Conservation (phyloP, 92 coral and sea anemone genomes). For the Bergia sp. region DNA sequence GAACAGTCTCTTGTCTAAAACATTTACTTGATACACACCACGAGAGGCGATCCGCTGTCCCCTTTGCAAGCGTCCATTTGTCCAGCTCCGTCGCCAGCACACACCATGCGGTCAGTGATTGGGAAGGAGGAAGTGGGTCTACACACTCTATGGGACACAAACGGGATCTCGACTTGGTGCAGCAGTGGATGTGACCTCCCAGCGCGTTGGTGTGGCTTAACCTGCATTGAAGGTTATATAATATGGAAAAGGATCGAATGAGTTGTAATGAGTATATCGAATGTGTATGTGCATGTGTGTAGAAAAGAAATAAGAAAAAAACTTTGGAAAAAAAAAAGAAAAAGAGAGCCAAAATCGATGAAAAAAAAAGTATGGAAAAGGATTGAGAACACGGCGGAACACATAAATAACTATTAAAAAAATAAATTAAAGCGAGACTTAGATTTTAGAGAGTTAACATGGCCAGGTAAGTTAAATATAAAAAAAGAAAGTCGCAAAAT, state of each 20-base stretch:
- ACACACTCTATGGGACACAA: constrained; percentile 70
- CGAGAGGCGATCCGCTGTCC: constrained; percentile 92
- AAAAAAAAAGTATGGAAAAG: no score
- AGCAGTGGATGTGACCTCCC: constrained; percentile 59
- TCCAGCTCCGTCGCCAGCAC: constrained; percentile 68
- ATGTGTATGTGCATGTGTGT: no score
- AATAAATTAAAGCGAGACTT: no score
- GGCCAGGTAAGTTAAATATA: no score
- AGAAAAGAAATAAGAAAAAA: no score
- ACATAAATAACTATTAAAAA: no score
- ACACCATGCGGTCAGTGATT: constrained; percentile 63
- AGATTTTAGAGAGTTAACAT: no score
- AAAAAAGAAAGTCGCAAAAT: no score
- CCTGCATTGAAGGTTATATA: constrained; percentile 26
- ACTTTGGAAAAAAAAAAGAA: no score
- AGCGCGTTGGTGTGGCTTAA: constrained; percentile 30
- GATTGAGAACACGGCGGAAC: no score
- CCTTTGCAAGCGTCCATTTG: constrained; percentile 77
- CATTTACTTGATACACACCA: constrained; percentile 63
- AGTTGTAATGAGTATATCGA: no score
- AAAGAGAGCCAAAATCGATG: no score
- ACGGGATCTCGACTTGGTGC: constrained; percentile 73
- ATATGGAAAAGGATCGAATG: not conserved
- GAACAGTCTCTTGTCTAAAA: not conserved
- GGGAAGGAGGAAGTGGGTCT: constrained; percentile 54